Conservation (phyloP, 37 sponge, comb jelly and placozoan species). For the Cliona cf. orientalis region DNA sequence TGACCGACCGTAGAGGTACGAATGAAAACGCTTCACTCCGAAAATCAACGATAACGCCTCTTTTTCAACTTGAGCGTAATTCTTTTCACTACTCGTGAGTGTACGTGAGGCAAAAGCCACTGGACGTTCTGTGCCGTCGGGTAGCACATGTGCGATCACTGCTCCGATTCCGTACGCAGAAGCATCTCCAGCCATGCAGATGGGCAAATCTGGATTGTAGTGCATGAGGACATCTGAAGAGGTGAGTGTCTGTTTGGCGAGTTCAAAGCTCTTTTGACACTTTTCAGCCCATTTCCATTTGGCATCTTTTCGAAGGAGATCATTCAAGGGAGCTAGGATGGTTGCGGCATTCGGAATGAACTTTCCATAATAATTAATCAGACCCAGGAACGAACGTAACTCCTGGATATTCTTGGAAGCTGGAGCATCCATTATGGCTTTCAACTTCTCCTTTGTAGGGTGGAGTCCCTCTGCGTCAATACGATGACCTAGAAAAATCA, state of each 20-base stretch:
- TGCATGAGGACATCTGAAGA: slow-evolving; percentile 32
- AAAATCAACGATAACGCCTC: background rate
- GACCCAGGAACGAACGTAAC: slow-evolving; percentile 48
- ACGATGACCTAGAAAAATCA: slow-evolving; percentile 32
- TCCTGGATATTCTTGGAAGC: slow-evolving; percentile 30
- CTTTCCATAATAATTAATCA: slow-evolving; percentile 51
- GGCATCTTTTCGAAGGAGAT: slow-evolving; percentile 1
- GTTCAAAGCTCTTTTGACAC: slow-evolving; percentile 28
- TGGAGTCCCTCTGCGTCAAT: slow-evolving; percentile 45
- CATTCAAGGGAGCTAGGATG: slow-evolving; percentile 35
- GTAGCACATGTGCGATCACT: slow-evolving; percentile 44
- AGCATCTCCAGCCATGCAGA: slow-evolving; percentile 43
- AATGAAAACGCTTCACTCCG: slow-evolving; percentile 23
- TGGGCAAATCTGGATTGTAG: slow-evolving; percentile 35
- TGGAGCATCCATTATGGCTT: slow-evolving; percentile 29
- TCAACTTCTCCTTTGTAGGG: slow-evolving; percentile 8
- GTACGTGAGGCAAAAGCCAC: slow-evolving; percentile 13
- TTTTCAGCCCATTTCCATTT: slow-evolving; percentile 40
- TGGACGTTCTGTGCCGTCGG: slow-evolving; percentile 39
- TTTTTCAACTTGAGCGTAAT: background rate
- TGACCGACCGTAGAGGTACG: slow-evolving; percentile 60
- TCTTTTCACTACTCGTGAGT: background rate
- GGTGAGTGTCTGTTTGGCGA: slow-evolving; percentile 20
- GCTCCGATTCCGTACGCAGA: slow-evolving; percentile 64
- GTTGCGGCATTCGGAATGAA: slow-evolving; percentile 44